phyloP scores from a whole-genome alignment of 2,797 vertebrate species.

The Phalloptychus januarius region DNA sequence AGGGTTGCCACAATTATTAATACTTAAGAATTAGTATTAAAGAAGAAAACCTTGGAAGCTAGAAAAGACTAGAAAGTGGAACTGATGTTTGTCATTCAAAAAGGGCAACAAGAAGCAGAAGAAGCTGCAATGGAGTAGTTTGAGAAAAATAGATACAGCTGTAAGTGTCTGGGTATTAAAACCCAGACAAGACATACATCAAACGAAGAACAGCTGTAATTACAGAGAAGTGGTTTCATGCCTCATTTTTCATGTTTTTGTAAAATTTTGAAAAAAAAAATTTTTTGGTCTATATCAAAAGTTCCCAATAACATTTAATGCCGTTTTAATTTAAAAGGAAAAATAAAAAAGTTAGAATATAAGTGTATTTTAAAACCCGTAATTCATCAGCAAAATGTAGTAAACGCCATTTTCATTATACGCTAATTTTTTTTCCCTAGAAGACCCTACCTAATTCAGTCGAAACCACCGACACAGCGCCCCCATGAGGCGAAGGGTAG shows the following conservation, averaged over 20 bases:
- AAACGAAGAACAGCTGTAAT: background rate
- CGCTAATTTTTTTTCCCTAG: background rate
- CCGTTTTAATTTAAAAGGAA: background rate
- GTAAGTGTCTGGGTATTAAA: background rate
- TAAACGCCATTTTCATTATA: background rate
- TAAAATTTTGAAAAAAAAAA: background rate
- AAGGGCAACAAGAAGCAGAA: background rate
- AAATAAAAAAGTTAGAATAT: background rate
- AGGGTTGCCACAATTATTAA: background rate
- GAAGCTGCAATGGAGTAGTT: background rate
- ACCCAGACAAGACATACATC: background rate
- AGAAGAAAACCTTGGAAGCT: background rate
- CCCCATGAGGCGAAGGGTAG: slow-evolving; percentile 1
- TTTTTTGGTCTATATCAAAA: background rate
- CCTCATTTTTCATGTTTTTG: background rate
- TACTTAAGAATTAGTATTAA: background rate
- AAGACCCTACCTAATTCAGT: background rate
- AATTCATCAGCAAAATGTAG: background rate
- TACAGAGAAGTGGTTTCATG: background rate
- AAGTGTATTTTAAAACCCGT: background rate
- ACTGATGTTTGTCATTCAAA: background rate
- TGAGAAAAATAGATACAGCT: background rate
- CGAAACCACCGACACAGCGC: slow-evolving; percentile 22
- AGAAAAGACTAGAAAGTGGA: too few species aligned
- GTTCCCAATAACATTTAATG: background rate